A percentile compares a stretch with the other conserved stretches of the same genome.
These are phyloP conservation scores for Carcina quercana DNA, from an alignment of 2,888 invertebrate species.

Conservation along the genomic window DNA sequence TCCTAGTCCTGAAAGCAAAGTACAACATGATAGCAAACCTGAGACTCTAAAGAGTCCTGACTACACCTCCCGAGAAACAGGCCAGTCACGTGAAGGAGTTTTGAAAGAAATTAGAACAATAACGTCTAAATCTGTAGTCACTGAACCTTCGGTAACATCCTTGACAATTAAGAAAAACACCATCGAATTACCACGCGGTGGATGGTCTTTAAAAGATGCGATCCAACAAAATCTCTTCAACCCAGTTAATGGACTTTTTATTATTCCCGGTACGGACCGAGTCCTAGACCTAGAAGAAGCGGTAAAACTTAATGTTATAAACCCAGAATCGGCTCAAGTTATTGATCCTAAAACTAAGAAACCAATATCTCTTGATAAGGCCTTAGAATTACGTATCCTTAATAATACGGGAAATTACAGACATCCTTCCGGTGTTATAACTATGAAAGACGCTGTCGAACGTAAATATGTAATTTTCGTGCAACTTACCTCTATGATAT, in stretches of 20 bases:
- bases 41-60: slow-evolving; percentile 76
- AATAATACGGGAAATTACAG: slow-evolving; percentile 87
- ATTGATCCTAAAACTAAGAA: slow-evolving; percentile 84
- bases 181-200: slow-evolving; percentile 86
- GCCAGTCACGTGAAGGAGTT: slow-evolving; percentile 33
- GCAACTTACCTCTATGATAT: slow-evolving; percentile 51
- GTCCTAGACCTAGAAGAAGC: slow-evolving; percentile 91
- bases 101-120: slow-evolving; percentile 51
- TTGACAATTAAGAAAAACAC: slow-evolving; percentile 78
- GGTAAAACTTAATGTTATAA: slow-evolving; percentile 87
- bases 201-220: slow-evolving; percentile 89
- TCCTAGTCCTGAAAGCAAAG: slow-evolving; percentile 60
- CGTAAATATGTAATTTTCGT: slow-evolving; percentile 78
- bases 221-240: slow-evolving; percentile 89
- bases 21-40: slow-evolving; percentile 66
- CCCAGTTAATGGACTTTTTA: slow-evolving; percentile 87
- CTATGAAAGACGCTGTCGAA: slow-evolving; percentile 84
- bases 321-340: slow-evolving; percentile 87
- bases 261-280: slow-evolving; percentile 90
- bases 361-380: slow-evolving; percentile 79
- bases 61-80: slow-evolving; percentile 36
- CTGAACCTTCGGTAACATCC: slow-evolving; percentile 67
- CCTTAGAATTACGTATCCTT: slow-evolving; percentile 85
- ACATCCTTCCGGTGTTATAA: slow-evolving; percentile 63
- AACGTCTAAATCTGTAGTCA: slow-evolving; percentile 49